A percentile compares a stretch with the other conserved stretches of the same genome.
These are phyloP conservation scores for Spongilla lacustris DNA, from an alignment of 37 sponge, comb jelly and placozoan species.

Conservation along the genomic window DNA sequence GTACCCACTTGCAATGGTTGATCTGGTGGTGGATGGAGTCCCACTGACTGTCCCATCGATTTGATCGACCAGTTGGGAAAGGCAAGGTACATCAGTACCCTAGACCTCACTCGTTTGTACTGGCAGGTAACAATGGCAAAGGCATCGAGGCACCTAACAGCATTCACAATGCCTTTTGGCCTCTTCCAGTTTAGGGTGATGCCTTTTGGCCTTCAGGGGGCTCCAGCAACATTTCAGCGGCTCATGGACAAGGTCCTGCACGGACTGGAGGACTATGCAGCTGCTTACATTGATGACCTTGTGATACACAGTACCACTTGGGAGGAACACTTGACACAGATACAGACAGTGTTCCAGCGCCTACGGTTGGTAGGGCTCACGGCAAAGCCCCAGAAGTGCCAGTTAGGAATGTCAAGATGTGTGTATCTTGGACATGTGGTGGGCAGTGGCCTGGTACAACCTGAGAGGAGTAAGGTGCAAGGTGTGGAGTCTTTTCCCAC, in stretches of 20 bases:
- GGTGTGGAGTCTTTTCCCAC: conserved; percentile 21
- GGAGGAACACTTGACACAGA: conserved; percentile 40
- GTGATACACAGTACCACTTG: conserved; percentile 20
- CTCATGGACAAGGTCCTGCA: conserved; percentile 38
- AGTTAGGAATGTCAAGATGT: conserved; percentile 25
- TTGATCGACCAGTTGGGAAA: conserved; percentile 50
- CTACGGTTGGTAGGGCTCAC: conserved; percentile 19
- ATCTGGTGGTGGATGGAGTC: too few species aligned
- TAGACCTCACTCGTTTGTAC: conserved; percentile 55
- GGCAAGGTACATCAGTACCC: conserved; percentile 39
- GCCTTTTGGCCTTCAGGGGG: conserved; percentile 67
- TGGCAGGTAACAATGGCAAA: conserved; percentile 53
- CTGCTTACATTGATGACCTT: conserved; percentile 48
- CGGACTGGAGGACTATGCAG: conserved; percentile 12
- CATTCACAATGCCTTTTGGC: conserved; percentile 46
- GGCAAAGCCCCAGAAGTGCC: conserved; percentile 31
- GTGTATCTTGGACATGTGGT: conserved; percentile 40
- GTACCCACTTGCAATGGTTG: too few species aligned
- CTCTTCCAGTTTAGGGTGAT: conserved; percentile 56
- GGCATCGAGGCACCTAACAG: conserved; percentile 26
- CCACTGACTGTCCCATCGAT: too few species aligned
- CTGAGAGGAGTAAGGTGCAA: conserved; percentile 28
- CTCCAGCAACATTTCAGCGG: conserved; percentile 64
- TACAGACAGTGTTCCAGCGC: conserved; percentile 3
- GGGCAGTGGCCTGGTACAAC: conserved; percentile 13